These are phyloP conservation scores for Clytia hemisphaerica DNA, from an alignment of 30 jellyfish, hydroid and myxozoan species.

Conservation along the genomic window DNA sequence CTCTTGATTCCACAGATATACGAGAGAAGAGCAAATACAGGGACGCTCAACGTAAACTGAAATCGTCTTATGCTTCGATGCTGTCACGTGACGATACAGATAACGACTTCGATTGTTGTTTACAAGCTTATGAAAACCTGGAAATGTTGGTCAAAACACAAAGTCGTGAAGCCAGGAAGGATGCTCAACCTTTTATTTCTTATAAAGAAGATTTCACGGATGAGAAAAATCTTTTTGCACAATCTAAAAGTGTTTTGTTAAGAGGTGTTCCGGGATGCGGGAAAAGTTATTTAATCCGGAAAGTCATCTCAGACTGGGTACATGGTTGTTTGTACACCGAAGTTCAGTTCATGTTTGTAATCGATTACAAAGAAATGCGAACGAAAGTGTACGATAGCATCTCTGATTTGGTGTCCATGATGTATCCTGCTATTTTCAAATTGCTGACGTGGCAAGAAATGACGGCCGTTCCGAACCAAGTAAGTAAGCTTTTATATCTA, in stretches of 20 bases:
- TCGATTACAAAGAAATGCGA: not conserved
- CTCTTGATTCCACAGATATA: too few relatives aligned
- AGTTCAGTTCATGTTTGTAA: not conserved
- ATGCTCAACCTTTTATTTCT: too few relatives aligned
- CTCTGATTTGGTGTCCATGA: not conserved
- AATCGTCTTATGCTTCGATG: too few relatives aligned
- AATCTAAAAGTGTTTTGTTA: not conserved
- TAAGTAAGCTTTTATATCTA: not conserved
- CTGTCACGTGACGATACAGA: too few relatives aligned
- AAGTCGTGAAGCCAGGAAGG: too few relatives aligned
- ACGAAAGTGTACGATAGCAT: not conserved
- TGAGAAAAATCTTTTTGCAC: not conserved
- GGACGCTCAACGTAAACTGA: too few relatives aligned
- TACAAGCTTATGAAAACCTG: too few relatives aligned
- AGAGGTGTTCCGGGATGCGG: not conserved
- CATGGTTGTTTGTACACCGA: not conserved
- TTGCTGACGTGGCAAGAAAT: not conserved
- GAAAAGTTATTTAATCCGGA: not conserved
- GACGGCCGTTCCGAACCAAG: not conserved
- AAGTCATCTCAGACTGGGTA: conserved; percentile 1
- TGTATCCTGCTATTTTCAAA: conserved; percentile 1
- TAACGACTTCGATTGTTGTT: too few relatives aligned
- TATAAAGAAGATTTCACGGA: not conserved
- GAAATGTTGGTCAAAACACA: too few relatives aligned
- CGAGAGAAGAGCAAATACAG: too few relatives aligned